phyloP scores from a whole-genome alignment of 2,888 invertebrate species.

The Empis livida region DNA sequence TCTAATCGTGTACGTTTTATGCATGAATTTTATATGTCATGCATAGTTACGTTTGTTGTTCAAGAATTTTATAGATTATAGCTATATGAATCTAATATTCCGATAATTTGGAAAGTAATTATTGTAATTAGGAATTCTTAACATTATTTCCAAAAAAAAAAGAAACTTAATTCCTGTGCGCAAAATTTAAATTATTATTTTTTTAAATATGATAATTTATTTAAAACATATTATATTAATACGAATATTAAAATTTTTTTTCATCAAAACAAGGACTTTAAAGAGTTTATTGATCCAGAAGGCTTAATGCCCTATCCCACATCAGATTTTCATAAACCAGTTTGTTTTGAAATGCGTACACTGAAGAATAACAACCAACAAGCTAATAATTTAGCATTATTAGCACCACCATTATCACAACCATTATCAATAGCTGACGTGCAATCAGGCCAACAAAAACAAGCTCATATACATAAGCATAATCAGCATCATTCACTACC shows the following conservation, averaged over 20 bases:
- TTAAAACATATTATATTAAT: no score
- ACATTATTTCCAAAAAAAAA: neutral
- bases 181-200: no score
- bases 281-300: slow-evolving; percentile 83
- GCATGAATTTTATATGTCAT: no score
- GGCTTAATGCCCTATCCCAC: slow-evolving; percentile 76
- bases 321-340: slow-evolving; percentile 70
- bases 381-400: slow-evolving; percentile 20
- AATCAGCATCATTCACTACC: neutral
- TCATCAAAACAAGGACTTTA: slow-evolving; percentile 53
- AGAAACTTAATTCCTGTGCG: neutral
- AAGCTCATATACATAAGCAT: slow-evolving; percentile 6
- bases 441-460: slow-evolving; percentile 11
- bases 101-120: no score
- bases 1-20: no score
- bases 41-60: no score
- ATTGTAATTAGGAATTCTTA: no score
- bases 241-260: slow-evolving; percentile 19
- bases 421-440: slow-evolving; percentile 11
- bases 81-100: no score
- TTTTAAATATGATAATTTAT: neutral
- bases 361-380: slow-evolving; percentile 27
- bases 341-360: slow-evolving; percentile 67
- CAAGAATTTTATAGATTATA: no score
- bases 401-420: slow-evolving; percentile 16